These are phyloP conservation scores for Erebia epiphron DNA, from an alignment of 2,888 invertebrate genomes.

Conservation along the genomic window DNA sequence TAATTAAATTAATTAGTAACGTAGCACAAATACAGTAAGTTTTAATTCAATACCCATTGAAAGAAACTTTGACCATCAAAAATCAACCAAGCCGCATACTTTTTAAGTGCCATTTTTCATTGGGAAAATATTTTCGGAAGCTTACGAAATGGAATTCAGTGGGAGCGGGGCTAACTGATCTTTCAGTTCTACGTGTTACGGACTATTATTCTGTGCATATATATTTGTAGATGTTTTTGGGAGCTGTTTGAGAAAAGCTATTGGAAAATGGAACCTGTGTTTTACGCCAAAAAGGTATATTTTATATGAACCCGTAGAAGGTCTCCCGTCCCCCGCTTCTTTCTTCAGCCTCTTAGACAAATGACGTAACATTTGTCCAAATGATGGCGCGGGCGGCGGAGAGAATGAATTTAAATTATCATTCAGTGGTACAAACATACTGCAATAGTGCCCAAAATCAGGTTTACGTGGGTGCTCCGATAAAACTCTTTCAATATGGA, in stretches of 20 bases:
- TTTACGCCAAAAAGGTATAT: slow-evolving; percentile 49
- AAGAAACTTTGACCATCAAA: slow-evolving; percentile 59
- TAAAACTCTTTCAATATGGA: slow-evolving; percentile 21
- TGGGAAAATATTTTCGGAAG: slow-evolving; percentile 71
- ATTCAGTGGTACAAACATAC: slow-evolving; percentile 81
- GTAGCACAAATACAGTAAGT: slow-evolving; percentile 75
- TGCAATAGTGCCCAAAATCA: slow-evolving; percentile 72
- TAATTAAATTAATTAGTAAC: slow-evolving; percentile 80
- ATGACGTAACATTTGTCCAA: slow-evolving; percentile 83
- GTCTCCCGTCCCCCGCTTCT: slow-evolving; percentile 58
- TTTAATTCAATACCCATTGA: slow-evolving; percentile 79
- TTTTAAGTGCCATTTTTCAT: slow-evolving; percentile 71
- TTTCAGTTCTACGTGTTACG: slow-evolving; percentile 53
- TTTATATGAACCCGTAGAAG: slow-evolving; percentile 45
- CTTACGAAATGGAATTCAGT: slow-evolving; percentile 69
- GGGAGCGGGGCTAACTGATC: slow-evolving; percentile 57
- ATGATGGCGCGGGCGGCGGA: slow-evolving; percentile 84
- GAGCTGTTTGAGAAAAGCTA: slow-evolving; percentile 57
- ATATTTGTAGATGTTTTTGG: slow-evolving; percentile 69
- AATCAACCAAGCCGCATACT: slow-evolving; percentile 63
- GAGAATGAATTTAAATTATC: slow-evolving; percentile 85
- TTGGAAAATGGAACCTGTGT: slow-evolving; percentile 54
- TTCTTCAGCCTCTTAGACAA: slow-evolving; percentile 76
- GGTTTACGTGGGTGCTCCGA: slow-evolving; percentile 56
- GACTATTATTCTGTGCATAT: slow-evolving; percentile 57